Percentiles rank a stretch among this genome's conserved stretches.
phyloP scores from a whole-genome alignment of 2,888 invertebrate species.

The Ecliptopera silaceata region DNA sequence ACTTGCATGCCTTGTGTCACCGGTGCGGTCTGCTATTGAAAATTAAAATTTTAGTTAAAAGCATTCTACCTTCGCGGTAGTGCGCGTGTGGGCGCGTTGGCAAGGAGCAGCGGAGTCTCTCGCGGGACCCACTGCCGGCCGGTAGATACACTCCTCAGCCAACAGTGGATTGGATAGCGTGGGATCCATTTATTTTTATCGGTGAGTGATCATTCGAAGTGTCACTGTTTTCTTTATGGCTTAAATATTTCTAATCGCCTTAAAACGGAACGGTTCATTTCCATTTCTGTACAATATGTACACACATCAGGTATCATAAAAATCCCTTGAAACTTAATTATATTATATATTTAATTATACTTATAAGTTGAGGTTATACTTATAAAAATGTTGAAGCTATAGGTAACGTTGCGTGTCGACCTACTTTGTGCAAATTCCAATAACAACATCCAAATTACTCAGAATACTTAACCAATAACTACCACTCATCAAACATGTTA shows the following conservation, averaged over 20 bases:
- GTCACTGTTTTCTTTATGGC: background rate
- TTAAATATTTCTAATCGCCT: too few relatives aligned
- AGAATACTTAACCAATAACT: constrained; percentile 8
- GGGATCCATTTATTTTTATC: constrained; percentile 25
- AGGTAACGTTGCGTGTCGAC: too few relatives aligned
- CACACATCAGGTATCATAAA: too few relatives aligned
- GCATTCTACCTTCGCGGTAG: constrained; percentile 1
- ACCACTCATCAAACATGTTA: constrained; percentile 10
- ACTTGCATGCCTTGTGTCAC: constrained; percentile 19
- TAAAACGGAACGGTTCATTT: too few relatives aligned
- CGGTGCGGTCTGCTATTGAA: constrained; percentile 1
- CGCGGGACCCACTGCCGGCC: constrained; percentile 6
- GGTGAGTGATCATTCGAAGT: constrained; percentile 26
- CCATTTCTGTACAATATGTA: too few relatives aligned
- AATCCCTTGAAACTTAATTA: too few relatives aligned
- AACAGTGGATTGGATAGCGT: background rate
- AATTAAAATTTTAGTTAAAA: constrained; percentile 10
- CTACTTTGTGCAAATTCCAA: background rate
- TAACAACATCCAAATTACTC: background rate
- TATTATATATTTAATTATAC: too few relatives aligned
- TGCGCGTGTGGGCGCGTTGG: constrained; percentile 21
- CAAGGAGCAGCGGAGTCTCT: constrained; percentile 5
- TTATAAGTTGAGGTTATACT: too few relatives aligned
- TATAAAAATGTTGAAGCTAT: too few relatives aligned
- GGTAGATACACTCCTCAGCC: constrained; percentile 3